Evolutionary conservation across 2,888 invertebrate genomes (phyloP).

Genomic region (Tupiocoris notatus): DNA sequence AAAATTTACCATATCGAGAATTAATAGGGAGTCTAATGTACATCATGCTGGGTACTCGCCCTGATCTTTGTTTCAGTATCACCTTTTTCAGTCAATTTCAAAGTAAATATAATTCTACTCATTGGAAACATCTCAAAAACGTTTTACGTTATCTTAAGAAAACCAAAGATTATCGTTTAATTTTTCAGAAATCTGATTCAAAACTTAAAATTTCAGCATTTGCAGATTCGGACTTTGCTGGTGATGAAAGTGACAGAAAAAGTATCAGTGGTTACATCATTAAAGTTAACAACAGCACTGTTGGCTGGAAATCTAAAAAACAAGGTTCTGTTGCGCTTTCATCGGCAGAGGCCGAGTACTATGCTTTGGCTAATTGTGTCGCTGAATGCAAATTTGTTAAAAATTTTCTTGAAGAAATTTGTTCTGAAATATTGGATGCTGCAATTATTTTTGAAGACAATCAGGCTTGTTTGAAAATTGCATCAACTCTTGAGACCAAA

Average conservation of each 20-base stretch:
- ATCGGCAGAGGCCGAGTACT: slow-evolving; percentile 9
- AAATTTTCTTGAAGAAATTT: too few relatives aligned
- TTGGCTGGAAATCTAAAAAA: slow-evolving; percentile 12
- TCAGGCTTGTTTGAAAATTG: too few relatives aligned
- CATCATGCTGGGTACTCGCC: slow-evolving; percentile 10
- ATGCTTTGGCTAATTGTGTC: neutral
- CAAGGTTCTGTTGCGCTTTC: neutral
- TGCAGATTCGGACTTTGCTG: slow-evolving; percentile 10
- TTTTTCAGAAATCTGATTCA: neutral
- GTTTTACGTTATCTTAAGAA: slow-evolving; percentile 20
- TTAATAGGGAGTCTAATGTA: slow-evolving; percentile 31
- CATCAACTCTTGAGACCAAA: slow-evolving; percentile 14
- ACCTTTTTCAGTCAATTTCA: slow-evolving; percentile 34
- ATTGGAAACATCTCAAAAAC: slow-evolving; percentile 30
- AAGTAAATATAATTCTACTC: slow-evolving; percentile 3
- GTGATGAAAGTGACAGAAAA: neutral
- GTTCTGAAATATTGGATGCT: too few relatives aligned
- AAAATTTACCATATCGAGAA: slow-evolving; percentile 3
- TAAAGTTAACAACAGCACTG: neutral
- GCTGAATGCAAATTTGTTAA: too few relatives aligned
- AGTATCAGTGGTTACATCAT: slow-evolving; percentile 1
- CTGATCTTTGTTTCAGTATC: slow-evolving; percentile 10
- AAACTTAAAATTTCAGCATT: neutral
- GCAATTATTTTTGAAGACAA: too few relatives aligned
- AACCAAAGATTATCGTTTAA: slow-evolving; percentile 9